Evolutionary conservation across 2,888 invertebrate species (phyloP).

Genomic region (Sthenelais limicola): DNA sequence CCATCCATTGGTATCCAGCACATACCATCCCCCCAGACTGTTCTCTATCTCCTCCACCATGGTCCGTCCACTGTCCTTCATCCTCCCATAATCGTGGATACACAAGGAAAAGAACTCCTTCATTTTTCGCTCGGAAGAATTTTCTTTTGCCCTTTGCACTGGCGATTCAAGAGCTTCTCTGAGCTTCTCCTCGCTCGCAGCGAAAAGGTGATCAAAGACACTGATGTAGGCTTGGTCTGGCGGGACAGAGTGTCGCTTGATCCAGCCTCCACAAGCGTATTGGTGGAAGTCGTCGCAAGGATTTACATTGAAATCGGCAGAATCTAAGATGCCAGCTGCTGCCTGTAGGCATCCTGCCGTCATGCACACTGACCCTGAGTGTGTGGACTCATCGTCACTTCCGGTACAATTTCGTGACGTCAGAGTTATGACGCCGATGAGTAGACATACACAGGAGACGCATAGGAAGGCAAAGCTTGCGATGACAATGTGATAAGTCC

Average conservation of each 20-base stretch:
- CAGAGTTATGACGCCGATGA: background rate
- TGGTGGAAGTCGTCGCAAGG: conserved; percentile 75
- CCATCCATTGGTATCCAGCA: conserved; percentile 48
- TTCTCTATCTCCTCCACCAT: conserved; percentile 44
- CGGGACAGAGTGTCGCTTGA: conserved; percentile 72
- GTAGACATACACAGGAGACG: conserved; percentile 1
- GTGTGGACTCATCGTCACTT: background rate
- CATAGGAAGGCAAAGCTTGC: conserved; percentile 20
- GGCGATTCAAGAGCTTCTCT: conserved; percentile 47
- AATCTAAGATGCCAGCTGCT: conserved; percentile 40
- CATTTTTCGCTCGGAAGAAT: conserved; percentile 48
- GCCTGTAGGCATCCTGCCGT: conserved; percentile 42
- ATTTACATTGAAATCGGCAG: conserved; percentile 47
- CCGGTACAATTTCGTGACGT: background rate
- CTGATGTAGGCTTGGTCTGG: conserved; percentile 72
- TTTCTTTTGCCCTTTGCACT: conserved; percentile 10
- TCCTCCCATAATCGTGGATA: conserved; percentile 50
- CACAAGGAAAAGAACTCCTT: conserved; percentile 48
- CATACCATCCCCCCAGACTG: conserved; percentile 46
- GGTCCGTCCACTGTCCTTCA: conserved; percentile 41
- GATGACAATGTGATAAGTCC: conserved; percentile 21
- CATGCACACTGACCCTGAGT: conserved; percentile 21
- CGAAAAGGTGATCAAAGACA: conserved; percentile 72
- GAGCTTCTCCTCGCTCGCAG: conserved; percentile 42
- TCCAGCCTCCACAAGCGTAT: conserved; percentile 76